phyloP scores from a whole-genome alignment of 2,113 vertebrate species.

The Myiagra hebetior region DNA sequence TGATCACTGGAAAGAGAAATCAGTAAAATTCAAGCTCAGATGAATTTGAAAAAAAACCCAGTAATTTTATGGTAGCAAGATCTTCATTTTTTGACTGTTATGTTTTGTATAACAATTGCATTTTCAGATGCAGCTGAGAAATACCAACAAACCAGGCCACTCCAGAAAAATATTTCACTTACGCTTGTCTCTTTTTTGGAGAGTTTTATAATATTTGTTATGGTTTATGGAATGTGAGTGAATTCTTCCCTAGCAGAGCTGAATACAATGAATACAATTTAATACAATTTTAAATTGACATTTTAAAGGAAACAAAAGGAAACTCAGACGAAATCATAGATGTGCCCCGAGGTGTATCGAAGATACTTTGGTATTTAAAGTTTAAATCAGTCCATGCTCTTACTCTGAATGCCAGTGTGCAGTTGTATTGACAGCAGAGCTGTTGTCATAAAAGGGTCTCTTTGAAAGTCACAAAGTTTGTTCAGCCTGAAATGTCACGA shows the following conservation, averaged over 20 bases:
- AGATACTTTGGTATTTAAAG: slow-evolving; percentile 41
- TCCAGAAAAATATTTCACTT: neutral
- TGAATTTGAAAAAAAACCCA: neutral
- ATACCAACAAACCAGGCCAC: neutral
- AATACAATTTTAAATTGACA: neutral
- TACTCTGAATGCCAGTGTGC: neutral
- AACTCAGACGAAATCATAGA: neutral
- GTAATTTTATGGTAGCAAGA: neutral
- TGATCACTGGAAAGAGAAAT: neutral
- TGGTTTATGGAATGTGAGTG: neutral
- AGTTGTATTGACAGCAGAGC: neutral
- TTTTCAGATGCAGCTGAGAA: neutral
- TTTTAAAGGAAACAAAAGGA: neutral
- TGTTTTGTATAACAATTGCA: neutral
- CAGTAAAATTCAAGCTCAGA: neutral
- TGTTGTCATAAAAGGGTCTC: neutral
- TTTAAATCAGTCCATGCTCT: slow-evolving; percentile 5
- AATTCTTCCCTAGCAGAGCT: neutral
- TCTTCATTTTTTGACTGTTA: neutral
- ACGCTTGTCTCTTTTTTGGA: neutral
- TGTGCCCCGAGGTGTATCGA: neutral
- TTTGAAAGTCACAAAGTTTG: slow-evolving; percentile 5
- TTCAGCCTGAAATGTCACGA: neutral
- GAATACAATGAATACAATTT: neutral
- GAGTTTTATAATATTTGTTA: neutral